phyloP scores from a whole-genome alignment of 30 jellyfish, hydroid and myxozoan species.

The Catostylus mosaicus region DNA sequence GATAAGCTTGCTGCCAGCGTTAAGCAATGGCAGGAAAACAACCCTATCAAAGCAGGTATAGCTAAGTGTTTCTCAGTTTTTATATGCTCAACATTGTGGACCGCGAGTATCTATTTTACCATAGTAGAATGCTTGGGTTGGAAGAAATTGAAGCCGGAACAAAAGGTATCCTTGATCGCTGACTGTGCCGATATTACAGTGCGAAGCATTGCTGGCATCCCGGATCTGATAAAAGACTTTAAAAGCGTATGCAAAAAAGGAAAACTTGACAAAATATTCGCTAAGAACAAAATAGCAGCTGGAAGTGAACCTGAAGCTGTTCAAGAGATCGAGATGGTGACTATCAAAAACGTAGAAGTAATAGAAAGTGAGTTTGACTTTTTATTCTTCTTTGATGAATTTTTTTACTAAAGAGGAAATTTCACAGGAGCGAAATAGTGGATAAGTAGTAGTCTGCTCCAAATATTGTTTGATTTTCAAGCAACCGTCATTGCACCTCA shows the following conservation, averaged over 20 bases:
- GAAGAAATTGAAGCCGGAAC: conserved; percentile 38
- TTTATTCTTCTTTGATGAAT: too few species aligned
- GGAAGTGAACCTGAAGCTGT: not conserved
- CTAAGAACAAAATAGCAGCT: conserved; percentile 11
- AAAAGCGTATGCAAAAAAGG: conserved; percentile 21
- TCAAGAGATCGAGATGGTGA: conserved; percentile 10
- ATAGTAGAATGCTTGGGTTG: conserved; percentile 43
- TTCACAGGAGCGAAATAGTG: too few species aligned
- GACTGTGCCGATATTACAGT: conserved; percentile 30
- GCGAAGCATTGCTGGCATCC: conserved; percentile 28
- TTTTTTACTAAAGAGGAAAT: too few species aligned
- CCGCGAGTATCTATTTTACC: conserved; percentile 32
- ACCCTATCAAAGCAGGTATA: conserved; percentile 10
- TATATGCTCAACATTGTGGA: conserved; percentile 40
- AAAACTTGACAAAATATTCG: not conserved
- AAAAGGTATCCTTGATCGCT: conserved; percentile 41
- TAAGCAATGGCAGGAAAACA: conserved; percentile 6
- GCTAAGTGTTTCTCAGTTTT: conserved; percentile 1
- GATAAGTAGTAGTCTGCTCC: too few species aligned
- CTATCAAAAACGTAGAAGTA: conserved; percentile 12
- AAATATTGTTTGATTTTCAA: too few species aligned
- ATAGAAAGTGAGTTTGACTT: conserved; percentile 27
- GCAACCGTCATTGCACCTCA: too few species aligned
- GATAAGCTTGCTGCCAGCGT: conserved; percentile 28
- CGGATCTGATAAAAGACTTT: conserved; percentile 34